Base-by-base conservation (phyloP, 2,113 vertebrate species). In the Triplophysa dalaica region DNA sequence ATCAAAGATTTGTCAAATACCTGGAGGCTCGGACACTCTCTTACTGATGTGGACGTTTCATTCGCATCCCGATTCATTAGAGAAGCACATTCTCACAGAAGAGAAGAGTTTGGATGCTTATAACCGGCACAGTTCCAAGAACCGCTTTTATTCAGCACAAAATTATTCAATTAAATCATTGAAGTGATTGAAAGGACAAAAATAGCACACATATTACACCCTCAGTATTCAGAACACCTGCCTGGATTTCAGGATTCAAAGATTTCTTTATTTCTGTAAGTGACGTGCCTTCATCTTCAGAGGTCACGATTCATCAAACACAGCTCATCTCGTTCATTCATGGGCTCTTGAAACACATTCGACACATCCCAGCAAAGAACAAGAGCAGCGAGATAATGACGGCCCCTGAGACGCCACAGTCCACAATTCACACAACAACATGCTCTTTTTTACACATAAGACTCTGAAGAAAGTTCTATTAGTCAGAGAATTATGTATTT, bases 321-420 rank as follows among this genome's bases (percentile, higher is more conserved):
- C 2, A 50, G 52, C 63, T 75, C 52, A 33, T 66, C 22, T 54
- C 13, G 48, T n/a, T 14, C n/a, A 11, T 45, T 78, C 66, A 43
- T 5, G 26, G n/a, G 21, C 41, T 63, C n/a, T 63, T 3, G 14
- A 75, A 62, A 62, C 12, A 19, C 58, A 66, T 72, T 64, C 65
- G 54, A 64, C 38, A 2, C 41, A 67, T 52, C 38, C 33, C 43
- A 21, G 48, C 38, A 58, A 75, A 67, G 13, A 11, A 41, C 50
- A 54, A 41, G 54, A 45, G 41, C 41, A 26, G 45, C 33, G 52
- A 12, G 62, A 75, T 82, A 78, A 79, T 69, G 64, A 83, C 54
- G 64, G 69, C 77, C 63, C 52, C 13, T 17, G 70, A 83, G 81
- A 83, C 43, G 17, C 12, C 41, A 19, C 21, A 48, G 66, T 79